Evolutionary conservation across 2,797 vertebrate species (phyloP), one percentile per base, ranked within the genome.

Genomic region (Australoheros facetus): DNA sequence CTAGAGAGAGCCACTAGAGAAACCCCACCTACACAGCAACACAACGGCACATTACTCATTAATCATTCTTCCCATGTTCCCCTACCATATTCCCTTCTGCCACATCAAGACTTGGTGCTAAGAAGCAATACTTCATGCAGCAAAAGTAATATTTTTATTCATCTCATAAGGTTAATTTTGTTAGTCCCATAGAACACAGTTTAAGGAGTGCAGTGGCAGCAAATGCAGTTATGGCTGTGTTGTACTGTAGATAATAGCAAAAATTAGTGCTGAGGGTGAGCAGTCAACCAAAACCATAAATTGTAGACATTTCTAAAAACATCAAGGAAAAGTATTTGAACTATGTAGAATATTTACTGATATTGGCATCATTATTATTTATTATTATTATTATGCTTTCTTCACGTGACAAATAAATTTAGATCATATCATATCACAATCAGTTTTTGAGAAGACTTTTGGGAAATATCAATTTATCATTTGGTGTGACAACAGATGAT

Each of bases 1-100:
- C 84, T 55, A 55, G 54, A 6, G n/a, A 21, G 10, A 12, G 19
- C 74, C 82, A 77, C 71, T 59, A 71, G 37, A 70, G 75, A 84
- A 59, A 76, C n/a, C 42, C 66, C 66, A 71, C 56, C 75, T 75
- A 76, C 45, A 28, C 82, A 78, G 75, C 73, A 37, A 79, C 79
- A 78, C 80, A 90, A 84, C 81, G 82, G 72, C 87, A 88, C 26
- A 90, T 93, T 87, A 87, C 86, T 91, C 86, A 89, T 90, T 85
- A 79, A 84, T 77, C 70, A 51, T 51, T 14, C 75, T 62, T 51
- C 79, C 72, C 32, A 16, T 73, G 80, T 71, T 82, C 60, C 21
- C 39, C 72, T 78, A 72, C 73, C 79, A 81, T 87, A 75, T 54
- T 74, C 32, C 93, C 90, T 88, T 84, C 89, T 81, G 75, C 54